These are phyloP conservation scores for Zhuqinia jingwanae DNA, from an alignment of 2,888 invertebrate genomes.

Conservation along the genomic window DNA sequence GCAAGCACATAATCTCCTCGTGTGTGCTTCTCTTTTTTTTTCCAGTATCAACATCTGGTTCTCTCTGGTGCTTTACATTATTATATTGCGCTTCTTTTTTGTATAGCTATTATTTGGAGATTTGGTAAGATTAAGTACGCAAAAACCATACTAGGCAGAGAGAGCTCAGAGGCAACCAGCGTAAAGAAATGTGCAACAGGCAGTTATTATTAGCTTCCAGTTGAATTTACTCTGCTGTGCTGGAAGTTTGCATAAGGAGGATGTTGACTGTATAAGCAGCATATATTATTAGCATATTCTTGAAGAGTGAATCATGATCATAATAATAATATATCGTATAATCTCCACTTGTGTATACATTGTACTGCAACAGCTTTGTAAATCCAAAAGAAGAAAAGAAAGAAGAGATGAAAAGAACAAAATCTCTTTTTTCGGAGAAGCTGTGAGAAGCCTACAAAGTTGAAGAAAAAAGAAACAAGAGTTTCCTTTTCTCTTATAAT, in stretches of 20 bases:
- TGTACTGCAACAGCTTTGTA: no score
- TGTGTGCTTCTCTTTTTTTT: neutral
- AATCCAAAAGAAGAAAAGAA: no score
- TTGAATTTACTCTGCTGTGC: neutral
- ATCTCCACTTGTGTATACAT: neutral
- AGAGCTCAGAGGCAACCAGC: no score
- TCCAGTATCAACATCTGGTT: no score
- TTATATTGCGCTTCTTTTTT: neutral
- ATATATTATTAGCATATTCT: neutral
- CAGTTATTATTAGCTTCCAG: neutral
- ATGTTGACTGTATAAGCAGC: neutral
- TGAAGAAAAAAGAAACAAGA: neutral
- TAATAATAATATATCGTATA: neutral
- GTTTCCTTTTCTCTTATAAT: neutral
- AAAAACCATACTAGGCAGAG: neutral
- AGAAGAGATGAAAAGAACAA: no score
- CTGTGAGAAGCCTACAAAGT: no score
- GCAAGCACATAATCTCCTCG: neutral
- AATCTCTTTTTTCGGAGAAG: no score
- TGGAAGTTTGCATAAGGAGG: neutral
- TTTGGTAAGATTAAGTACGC: neutral
- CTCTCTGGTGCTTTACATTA: neutral
- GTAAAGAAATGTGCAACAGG: neutral
- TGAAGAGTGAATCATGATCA: neutral
- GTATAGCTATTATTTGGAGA: neutral